Conservation (phyloP, 2,888 invertebrate genomes). For the Deilephila elpenor region DNA sequence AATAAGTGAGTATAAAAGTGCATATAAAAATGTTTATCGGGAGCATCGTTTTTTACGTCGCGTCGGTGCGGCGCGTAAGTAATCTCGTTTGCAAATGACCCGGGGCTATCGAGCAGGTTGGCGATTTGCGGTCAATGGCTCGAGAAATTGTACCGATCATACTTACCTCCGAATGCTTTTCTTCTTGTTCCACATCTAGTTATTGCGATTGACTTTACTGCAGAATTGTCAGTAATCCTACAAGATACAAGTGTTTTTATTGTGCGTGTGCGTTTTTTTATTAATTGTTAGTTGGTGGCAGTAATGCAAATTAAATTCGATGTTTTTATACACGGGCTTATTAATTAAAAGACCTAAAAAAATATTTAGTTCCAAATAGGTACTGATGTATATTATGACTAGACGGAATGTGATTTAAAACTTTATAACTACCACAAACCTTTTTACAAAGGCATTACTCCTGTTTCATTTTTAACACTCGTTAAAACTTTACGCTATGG, state of each 20-base stretch:
- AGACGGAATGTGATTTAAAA: too few relatives aligned
- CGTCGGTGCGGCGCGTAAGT: conserved; percentile 40
- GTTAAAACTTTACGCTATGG: too few relatives aligned
- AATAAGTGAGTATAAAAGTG: neutral
- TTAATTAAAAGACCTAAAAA: too few relatives aligned
- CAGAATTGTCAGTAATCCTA: neutral
- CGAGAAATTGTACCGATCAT: conserved; percentile 58
- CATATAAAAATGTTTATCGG: conserved; percentile 8
- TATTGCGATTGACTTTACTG: neutral
- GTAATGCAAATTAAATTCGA: too few relatives aligned
- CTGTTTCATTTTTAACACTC: too few relatives aligned
- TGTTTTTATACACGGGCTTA: too few relatives aligned
- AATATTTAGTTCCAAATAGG: too few relatives aligned
- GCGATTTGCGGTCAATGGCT: conserved; percentile 70
- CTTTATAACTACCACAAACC: too few relatives aligned
- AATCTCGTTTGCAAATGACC: conserved; percentile 68
- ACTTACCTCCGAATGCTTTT: conserved; percentile 25
- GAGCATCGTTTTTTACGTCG: conserved; percentile 14
- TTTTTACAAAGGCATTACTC: too few relatives aligned
- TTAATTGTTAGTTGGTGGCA: too few relatives aligned
- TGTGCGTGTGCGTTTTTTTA: neutral
- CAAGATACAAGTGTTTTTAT: neutral
- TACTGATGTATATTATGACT: too few relatives aligned
- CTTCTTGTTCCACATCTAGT: conserved; percentile 11
- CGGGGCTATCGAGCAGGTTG: conserved; percentile 62